These are phyloP conservation scores for Laothoe populi DNA, from an alignment of 2,888 invertebrate genomes.

Conservation along the genomic window DNA sequence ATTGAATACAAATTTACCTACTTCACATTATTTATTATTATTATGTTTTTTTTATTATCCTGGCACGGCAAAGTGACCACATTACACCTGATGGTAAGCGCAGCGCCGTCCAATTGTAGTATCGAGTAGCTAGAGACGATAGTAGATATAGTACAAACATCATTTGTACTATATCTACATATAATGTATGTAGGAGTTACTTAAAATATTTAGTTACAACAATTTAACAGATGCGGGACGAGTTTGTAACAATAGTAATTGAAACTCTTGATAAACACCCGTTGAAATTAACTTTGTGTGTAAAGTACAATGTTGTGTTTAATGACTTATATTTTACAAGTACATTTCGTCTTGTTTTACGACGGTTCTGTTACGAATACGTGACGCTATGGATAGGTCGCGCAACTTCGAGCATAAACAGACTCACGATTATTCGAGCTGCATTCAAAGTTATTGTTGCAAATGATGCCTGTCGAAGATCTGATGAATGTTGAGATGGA, in stretches of 20 bases:
- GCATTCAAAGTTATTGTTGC: conserved; percentile 54
- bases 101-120: too few relatives aligned
- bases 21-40: too few relatives aligned
- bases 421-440: conserved; percentile 40
- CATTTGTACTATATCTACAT: not conserved
- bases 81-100: too few relatives aligned
- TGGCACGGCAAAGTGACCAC: too few relatives aligned
- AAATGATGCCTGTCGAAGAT: conserved; percentile 33
- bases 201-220: not conserved
- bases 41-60: too few relatives aligned
- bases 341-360: conserved; percentile 50
- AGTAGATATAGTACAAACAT: too few relatives aligned
- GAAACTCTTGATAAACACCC: conserved; percentile 21
- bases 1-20: too few relatives aligned
- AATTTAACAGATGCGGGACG: conserved; percentile 1
- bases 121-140: too few relatives aligned
- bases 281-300: conserved; percentile 32
- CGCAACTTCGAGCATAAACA: conserved; percentile 63
- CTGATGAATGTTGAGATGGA: not conserved
- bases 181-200: not conserved
- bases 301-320: conserved; percentile 51
- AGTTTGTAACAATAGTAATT: conserved; percentile 18
- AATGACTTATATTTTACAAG: conserved; percentile 50
- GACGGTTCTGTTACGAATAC: conserved; percentile 44
- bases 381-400: conserved; percentile 49